Percentiles rank a stretch among this genome's conserved stretches.
These are phyloP conservation scores for Gallinago stenura DNA, from an alignment of 2,797 vertebrate species.

Conservation along the genomic window DNA sequence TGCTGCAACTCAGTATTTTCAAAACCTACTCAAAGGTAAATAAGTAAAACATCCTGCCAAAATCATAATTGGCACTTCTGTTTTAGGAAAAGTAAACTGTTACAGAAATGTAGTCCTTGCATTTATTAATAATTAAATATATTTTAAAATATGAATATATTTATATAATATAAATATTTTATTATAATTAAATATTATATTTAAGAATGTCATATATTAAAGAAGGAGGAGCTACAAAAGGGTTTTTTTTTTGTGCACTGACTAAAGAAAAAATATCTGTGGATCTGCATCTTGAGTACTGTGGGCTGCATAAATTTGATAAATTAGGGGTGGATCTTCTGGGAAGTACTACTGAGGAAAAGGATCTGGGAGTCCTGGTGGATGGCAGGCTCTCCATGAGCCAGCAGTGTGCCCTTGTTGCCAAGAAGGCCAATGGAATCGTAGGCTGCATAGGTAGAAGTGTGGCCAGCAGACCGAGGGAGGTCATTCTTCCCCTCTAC, in stretches of 20 bases:
- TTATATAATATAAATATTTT: no score
- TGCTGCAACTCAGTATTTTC: conserved; percentile 87
- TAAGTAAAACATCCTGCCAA: neutral
- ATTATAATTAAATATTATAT: neutral
- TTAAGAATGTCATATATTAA: neutral
- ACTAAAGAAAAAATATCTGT: neutral
- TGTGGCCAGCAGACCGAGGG: no score
- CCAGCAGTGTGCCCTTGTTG: no score
- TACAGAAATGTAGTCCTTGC: neutral
- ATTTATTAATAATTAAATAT: no score
- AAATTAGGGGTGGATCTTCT: no score
- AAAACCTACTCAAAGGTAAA: conserved; percentile 87
- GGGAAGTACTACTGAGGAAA: no score
- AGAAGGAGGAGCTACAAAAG: neutral
- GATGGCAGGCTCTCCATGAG: no score
- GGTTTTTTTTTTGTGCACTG: neutral
- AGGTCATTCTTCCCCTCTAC: no score
- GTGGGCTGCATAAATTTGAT: neutral
- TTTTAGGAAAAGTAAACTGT: neutral
- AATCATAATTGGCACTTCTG: neutral
- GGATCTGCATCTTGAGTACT: neutral
- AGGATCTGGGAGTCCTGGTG: no score
- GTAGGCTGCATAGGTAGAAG: no score
- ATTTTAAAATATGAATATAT: no score
- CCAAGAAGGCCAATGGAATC: no score